Conservation (phyloP, 1,140 invertebrate species). For the Drosophila sp. region DNA sequence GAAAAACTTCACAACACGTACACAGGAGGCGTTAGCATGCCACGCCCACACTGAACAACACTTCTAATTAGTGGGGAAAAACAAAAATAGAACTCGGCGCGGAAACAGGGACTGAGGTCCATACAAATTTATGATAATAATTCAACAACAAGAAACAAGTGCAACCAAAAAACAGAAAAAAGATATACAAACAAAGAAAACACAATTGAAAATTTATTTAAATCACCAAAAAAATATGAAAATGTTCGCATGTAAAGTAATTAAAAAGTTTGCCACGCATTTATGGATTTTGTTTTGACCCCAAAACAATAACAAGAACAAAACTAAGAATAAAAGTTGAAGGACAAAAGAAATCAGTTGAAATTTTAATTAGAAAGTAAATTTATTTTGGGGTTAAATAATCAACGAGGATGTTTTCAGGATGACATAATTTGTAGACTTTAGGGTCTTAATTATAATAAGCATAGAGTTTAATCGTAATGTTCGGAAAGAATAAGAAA, state of each 20-base stretch:
- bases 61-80: conserved; percentile 72
- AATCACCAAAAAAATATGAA: conserved; percentile 64
- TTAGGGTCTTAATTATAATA: no score
- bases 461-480: no score
- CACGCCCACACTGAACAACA: conserved; percentile 58
- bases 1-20: conserved; percentile 74
- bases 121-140: conserved; percentile 79
- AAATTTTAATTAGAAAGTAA: conserved; percentile 68
- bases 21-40: conserved; percentile 32
- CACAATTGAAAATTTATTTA: conserved; percentile 66
- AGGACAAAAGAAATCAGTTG: conserved; percentile 42
- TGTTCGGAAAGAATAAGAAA: no score
- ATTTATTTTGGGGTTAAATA: conserved; percentile 45
- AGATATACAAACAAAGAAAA: conserved; percentile 7
- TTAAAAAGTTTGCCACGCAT: conserved; percentile 78
- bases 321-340: conserved; percentile 47
- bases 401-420: conserved; percentile 37
- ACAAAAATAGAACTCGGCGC: conserved; percentile 28
- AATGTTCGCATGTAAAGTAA: conserved; percentile 72
- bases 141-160: conserved; percentile 44
- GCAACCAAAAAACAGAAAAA: no score
- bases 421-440: no score
- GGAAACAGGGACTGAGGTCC: conserved; percentile 8
- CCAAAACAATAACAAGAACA: conserved; percentile 12
- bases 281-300: conserved; percentile 63